phyloP scores from a whole-genome alignment of 1,140 invertebrate species.

The Sitophilus oryzae region DNA sequence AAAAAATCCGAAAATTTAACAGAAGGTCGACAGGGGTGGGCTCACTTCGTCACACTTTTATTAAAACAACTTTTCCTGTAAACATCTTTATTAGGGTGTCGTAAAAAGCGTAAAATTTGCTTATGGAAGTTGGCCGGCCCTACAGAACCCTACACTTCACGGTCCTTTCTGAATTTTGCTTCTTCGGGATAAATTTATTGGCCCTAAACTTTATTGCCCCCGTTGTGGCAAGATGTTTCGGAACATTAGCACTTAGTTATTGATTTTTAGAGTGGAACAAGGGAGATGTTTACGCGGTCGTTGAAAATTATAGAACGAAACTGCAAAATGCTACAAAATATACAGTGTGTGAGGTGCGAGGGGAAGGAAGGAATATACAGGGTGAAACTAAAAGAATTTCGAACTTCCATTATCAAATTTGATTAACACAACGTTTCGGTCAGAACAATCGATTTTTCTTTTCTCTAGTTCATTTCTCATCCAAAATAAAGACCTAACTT shows the following conservation, averaged over 20 bases:
- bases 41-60: background rate
- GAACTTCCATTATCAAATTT: too few species aligned
- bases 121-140: conserved; percentile 5
- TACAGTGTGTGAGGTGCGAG: too few species aligned
- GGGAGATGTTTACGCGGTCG: background rate
- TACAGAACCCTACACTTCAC: too few species aligned
- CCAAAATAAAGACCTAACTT: too few species aligned
- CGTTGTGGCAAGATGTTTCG: conserved; percentile 16
- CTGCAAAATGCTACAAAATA: too few species aligned
- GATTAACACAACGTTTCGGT: too few species aligned
- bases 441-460: too few species aligned
- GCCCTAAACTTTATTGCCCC: conserved; percentile 18
- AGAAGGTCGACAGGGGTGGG: background rate
- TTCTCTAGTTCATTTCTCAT: too few species aligned
- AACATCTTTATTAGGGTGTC: conserved; percentile 15
- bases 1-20: background rate
- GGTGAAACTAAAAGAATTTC: too few species aligned
- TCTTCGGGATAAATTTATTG: conserved; percentile 11
- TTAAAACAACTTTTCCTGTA: conserved; percentile 2
- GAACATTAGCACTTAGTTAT: conserved; percentile 12
- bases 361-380: too few species aligned
- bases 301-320: too few species aligned
- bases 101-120: conserved; percentile 21
- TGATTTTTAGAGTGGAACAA: background rate
- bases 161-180: too few species aligned